phyloP scores from a whole-genome alignment of 2,888 invertebrate species.

The Ormyrus rosae region DNA sequence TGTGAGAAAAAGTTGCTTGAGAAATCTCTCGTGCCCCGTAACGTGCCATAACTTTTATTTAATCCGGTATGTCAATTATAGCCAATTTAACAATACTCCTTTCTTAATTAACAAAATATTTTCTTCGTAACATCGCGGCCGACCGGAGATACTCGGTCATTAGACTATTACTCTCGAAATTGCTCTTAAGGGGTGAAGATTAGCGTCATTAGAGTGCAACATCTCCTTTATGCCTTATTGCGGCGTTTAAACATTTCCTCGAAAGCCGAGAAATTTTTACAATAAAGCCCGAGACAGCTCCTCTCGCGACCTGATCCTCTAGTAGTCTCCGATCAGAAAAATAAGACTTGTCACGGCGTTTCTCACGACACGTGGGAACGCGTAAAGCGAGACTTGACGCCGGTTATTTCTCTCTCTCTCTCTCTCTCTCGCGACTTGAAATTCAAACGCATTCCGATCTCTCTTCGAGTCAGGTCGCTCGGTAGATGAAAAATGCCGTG shows the following conservation, averaged over 20 bases:
- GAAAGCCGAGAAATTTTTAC: neutral
- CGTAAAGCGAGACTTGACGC: conserved; percentile 29
- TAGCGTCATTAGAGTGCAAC: no score
- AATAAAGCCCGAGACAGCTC: conserved; percentile 7
- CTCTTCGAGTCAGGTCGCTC: neutral
- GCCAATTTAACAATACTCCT: no score
- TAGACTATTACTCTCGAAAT: no score
- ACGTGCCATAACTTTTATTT: no score
- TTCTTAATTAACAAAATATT: no score
- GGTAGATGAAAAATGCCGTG: no score
- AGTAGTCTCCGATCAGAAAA: conserved; percentile 35
- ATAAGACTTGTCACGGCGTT: conserved; percentile 38
- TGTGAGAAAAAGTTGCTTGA: conserved; percentile 42
- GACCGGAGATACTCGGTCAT: no score
- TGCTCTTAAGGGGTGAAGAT: no score
- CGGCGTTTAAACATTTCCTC: no score
- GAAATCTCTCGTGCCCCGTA: neutral
- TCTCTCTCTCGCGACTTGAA: conserved; percentile 50
- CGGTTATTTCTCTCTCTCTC: conserved; percentile 9
- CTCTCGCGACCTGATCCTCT: conserved; percentile 34
- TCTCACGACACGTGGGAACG: conserved; percentile 58
- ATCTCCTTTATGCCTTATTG: no score
- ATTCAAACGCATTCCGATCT: conserved; percentile 51
- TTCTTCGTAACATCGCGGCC: no score
- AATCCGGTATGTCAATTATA: no score